phyloP scores from a whole-genome alignment of 2,888 invertebrate species.

The Sepiola atlantica region DNA sequence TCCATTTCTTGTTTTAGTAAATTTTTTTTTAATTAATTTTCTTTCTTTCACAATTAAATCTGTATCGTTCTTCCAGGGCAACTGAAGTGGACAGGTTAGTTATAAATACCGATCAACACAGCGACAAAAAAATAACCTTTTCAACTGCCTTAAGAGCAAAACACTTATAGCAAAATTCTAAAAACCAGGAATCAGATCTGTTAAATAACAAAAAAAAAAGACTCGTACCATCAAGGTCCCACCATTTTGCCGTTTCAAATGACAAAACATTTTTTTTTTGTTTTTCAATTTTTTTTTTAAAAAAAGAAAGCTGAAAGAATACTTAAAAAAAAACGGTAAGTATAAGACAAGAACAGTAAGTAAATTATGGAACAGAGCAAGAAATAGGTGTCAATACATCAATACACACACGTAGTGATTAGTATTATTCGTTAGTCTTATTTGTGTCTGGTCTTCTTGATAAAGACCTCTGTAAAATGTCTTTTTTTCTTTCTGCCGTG shows the following conservation, averaged over 20 bases:
- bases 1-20: not conserved
- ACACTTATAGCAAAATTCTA: not conserved
- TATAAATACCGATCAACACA: not conserved
- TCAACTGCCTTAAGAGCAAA: not conserved
- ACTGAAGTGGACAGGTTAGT: not conserved
- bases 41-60: not conserved
- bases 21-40: not conserved
- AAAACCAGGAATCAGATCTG: not conserved
- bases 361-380: not conserved
- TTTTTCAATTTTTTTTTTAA: not conserved
- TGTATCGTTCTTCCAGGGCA: not conserved
- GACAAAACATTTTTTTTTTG: not conserved
- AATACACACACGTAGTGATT: not conserved
- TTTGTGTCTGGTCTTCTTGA: not conserved
- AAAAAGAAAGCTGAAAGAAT: slow-evolving; percentile 4
- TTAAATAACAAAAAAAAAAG: not conserved
- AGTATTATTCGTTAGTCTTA: not conserved
- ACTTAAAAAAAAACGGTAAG: not conserved
- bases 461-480: not conserved
- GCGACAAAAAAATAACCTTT: not conserved
- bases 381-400: not conserved
- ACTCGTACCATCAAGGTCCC: not conserved
- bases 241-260: not conserved
- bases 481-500: not conserved
- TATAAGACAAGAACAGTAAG: not conserved